Evolutionary conservation across 2,888 invertebrate species (phyloP).

Genomic region (Patella depressa): DNA sequence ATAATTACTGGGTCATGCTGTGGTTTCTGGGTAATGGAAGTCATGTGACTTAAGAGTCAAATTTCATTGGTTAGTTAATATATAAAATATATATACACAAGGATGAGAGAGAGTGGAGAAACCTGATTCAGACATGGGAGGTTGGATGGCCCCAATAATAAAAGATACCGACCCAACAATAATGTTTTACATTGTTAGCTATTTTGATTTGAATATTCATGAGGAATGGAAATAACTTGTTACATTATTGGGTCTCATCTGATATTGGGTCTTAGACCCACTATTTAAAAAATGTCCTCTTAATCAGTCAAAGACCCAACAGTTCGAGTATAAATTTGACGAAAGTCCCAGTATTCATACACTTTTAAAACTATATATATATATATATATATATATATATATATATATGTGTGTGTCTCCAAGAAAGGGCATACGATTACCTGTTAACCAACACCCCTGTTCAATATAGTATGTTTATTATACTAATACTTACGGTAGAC

Average conservation of each 20-base stretch:
- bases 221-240: neutral
- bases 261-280: neutral
- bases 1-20: neutral
- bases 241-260: neutral
- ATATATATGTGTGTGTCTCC: no score
- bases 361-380: neutral
- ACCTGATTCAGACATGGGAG: neutral
- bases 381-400: no score
- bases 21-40: neutral
- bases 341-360: neutral
- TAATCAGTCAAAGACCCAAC: neutral
- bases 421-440: no score
- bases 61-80: conserved; percentile 1
- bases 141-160: neutral
- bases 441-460: no score
- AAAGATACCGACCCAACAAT: neutral
- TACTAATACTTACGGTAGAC: no score
- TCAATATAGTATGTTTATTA: no score
- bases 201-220: conserved; percentile 6
- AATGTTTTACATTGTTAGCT: neutral
- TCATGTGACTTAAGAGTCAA: neutral
- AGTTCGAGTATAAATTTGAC: neutral
- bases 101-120: neutral
- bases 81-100: conserved; percentile 3
- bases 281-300: neutral